Evolutionary conservation across 1,140 invertebrate species (phyloP).

Genomic region (Pomacea maculata): DNA sequence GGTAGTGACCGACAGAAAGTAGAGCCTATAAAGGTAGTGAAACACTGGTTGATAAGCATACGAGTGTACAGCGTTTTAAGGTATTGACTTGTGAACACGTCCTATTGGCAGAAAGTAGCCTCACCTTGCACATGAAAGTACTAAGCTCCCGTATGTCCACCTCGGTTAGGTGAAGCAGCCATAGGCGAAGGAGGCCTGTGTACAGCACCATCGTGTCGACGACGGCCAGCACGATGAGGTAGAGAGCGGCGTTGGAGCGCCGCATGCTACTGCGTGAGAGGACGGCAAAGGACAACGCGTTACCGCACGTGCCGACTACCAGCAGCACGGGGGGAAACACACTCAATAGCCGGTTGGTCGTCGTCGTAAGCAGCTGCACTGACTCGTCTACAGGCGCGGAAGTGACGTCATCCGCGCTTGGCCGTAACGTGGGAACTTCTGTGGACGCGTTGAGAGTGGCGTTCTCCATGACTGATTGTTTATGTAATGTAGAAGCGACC

Average conservation of each 20-base stretch:
- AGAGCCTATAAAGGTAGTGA: too few species aligned
- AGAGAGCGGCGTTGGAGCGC: constrained; percentile 29
- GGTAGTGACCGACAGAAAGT: too few species aligned
- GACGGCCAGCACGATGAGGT: constrained; percentile 35
- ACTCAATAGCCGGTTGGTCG: constrained; percentile 22
- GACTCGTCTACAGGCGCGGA: background rate
- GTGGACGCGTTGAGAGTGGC: too few species aligned
- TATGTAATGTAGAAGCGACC: too few species aligned
- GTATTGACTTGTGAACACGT: background rate
- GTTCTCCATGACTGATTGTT: too few species aligned
- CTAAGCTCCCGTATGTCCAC: constrained; percentile 32
- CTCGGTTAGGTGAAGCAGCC: constrained; percentile 26
- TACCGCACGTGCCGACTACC: constrained; percentile 40
- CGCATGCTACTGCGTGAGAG: constrained; percentile 23
- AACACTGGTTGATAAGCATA: too few species aligned
- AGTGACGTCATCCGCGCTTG: background rate
- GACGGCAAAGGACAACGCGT: constrained; percentile 37
- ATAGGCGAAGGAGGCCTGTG: constrained; percentile 45
- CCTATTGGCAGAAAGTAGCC: background rate
- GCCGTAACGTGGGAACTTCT: too few species aligned
- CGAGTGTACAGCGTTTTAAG: too few species aligned
- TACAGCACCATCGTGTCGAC: constrained; percentile 37
- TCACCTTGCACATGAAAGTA: constrained; percentile 28
- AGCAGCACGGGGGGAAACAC: constrained; percentile 36
- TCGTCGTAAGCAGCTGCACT: background rate